Conservation (phyloP, 2,888 invertebrate genomes). For the Pheosia tremula region DNA sequence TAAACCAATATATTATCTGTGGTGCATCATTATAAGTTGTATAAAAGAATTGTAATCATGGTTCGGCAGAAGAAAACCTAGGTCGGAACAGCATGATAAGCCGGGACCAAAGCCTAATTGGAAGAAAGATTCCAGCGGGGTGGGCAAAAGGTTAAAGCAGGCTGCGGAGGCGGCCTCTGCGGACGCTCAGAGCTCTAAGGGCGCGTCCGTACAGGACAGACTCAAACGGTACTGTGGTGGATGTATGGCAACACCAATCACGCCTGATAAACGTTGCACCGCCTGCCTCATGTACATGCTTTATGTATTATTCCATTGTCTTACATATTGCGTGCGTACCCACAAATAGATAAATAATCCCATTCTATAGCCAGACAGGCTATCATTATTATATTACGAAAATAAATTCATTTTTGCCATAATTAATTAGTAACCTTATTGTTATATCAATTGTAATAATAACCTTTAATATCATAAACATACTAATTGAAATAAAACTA, state of each 20-base stretch:
- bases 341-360: too few species aligned
- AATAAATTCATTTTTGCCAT: too few species aligned
- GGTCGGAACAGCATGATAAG: conserved; percentile 58
- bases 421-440: too few species aligned
- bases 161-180: conserved; percentile 68
- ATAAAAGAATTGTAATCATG: conserved; percentile 22
- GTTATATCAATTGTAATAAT: too few species aligned
- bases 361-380: too few species aligned
- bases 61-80: conserved; percentile 79
- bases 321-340: too few species aligned
- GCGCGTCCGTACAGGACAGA: conserved; percentile 66
- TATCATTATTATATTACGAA: too few species aligned
- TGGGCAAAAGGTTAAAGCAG: conserved; percentile 65
- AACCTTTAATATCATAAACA: too few species aligned
- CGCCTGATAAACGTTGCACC: conserved; percentile 31
- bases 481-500: too few species aligned
- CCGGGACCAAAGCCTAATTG: conserved; percentile 50
- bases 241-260: conserved; percentile 22
- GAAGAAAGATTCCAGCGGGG: conserved; percentile 69
- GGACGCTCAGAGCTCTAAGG: conserved; percentile 52
- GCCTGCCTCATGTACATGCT: conserved; percentile 41
- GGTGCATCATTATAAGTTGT: neutral
- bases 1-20: neutral
- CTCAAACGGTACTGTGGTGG: conserved; percentile 71
- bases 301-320: conserved; percentile 16